phyloP scores from a whole-genome alignment of 2,113 vertebrate species.

The Hippoglossus stenolepis region DNA sequence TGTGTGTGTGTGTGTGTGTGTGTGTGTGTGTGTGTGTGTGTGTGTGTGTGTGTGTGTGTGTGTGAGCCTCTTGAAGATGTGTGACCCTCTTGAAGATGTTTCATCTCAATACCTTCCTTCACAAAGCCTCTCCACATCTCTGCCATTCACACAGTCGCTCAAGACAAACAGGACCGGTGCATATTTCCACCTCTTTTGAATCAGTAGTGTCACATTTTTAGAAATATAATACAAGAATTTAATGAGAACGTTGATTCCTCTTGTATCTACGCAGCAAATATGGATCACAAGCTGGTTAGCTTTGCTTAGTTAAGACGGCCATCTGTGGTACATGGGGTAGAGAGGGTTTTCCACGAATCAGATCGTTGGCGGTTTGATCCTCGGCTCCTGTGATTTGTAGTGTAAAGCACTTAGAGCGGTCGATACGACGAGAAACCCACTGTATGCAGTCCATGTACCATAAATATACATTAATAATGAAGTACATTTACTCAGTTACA shows the following conservation, averaged over 20 bases:
- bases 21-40: background rate
- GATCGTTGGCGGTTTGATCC: too few species aligned
- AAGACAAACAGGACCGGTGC: background rate
- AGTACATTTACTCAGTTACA: too few species aligned
- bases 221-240: background rate
- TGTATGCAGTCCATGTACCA: too few species aligned
- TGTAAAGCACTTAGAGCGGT: too few species aligned
- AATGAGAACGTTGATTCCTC: background rate
- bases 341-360: too few species aligned
- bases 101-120: conserved; percentile 9
- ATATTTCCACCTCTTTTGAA: background rate
- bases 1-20: background rate
- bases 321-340: too few species aligned
- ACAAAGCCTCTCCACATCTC: background rate
- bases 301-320: too few species aligned
- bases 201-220: background rate
- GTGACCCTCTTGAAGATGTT: background rate
- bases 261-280: background rate
- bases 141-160: background rate
- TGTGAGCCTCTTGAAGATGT: too few species aligned
- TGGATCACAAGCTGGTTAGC: background rate
- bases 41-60: background rate
- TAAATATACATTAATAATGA: too few species aligned
- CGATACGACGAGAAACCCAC: too few species aligned
- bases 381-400: too few species aligned